Percentiles rank a stretch among this genome's conserved stretches.
Evolutionary conservation across 2,113 vertebrate species (phyloP).

Genomic region (Nesoenas mayeri): DNA sequence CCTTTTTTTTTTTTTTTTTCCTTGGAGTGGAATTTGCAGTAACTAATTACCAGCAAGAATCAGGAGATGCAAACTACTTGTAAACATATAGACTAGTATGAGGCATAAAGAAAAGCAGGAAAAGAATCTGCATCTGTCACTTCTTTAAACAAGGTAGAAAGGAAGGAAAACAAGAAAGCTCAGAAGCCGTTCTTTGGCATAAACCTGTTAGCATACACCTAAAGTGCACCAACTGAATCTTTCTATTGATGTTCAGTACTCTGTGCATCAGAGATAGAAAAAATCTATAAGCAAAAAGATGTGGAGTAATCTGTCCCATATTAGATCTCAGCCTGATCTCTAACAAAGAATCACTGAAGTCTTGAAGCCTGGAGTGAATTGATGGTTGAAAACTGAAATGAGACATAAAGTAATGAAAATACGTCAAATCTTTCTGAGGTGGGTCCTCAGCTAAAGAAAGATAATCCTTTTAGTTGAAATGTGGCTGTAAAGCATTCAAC

Average conservation of each 20-base stretch:
- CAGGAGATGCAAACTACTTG: not conserved
- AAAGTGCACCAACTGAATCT: not conserved
- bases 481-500: not conserved
- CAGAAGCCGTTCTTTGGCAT: not conserved
- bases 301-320: not conserved
- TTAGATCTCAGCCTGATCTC: not conserved
- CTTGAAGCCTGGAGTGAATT: not conserved
- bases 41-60: not conserved
- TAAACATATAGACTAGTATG: not conserved
- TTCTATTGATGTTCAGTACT: not conserved
- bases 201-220: not conserved
- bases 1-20: not conserved
- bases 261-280: not conserved
- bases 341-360: not conserved
- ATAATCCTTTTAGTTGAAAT: not conserved
- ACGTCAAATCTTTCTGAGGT: not conserved
- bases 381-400: not conserved
- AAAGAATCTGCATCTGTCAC: not conserved
- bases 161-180: not conserved
- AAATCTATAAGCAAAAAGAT: not conserved
- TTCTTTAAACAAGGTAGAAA: not conserved
- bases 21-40: not conserved
- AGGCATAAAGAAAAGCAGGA: not conserved
- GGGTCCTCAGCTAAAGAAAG: not conserved
- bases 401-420: not conserved